Conservation (phyloP, 2,888 invertebrate species). For the Eilema sororculum region DNA sequence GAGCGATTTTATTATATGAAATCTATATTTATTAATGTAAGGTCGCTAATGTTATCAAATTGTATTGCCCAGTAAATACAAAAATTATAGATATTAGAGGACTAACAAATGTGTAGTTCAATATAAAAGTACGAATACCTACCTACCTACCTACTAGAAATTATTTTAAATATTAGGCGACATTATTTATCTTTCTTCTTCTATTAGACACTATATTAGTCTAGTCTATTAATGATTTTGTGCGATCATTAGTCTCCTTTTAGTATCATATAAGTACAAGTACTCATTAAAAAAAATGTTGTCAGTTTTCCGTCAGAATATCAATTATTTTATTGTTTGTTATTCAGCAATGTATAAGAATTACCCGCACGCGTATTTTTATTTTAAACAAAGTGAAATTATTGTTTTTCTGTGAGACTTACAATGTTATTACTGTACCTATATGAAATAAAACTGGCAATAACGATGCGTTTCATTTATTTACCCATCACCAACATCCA, state of each 20-base stretch:
- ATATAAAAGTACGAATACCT: too few relatives aligned
- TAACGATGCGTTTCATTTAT: too few relatives aligned
- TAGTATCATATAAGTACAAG: background rate
- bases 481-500: too few relatives aligned
- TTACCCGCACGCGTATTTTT: background rate
- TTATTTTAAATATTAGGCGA: background rate
- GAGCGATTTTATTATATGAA: constrained; percentile 18
- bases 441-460: too few relatives aligned
- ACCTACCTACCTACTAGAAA: background rate
- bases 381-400: background rate
- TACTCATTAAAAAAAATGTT: background rate
- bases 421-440: too few relatives aligned
- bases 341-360: background rate
- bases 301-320: background rate
- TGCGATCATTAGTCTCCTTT: background rate
- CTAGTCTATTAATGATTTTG: background rate
- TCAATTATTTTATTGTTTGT: background rate
- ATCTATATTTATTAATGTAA: background rate
- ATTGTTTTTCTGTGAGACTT: background rate
- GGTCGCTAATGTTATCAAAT: background rate
- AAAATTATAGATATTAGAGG: background rate
- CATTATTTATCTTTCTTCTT: background rate
- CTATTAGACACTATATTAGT: background rate
- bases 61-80: background rate
- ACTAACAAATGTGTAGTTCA: background rate